Evolutionary conservation across 2,797 vertebrate genomes (phyloP).

Genomic region (Halcyon badia): DNA sequence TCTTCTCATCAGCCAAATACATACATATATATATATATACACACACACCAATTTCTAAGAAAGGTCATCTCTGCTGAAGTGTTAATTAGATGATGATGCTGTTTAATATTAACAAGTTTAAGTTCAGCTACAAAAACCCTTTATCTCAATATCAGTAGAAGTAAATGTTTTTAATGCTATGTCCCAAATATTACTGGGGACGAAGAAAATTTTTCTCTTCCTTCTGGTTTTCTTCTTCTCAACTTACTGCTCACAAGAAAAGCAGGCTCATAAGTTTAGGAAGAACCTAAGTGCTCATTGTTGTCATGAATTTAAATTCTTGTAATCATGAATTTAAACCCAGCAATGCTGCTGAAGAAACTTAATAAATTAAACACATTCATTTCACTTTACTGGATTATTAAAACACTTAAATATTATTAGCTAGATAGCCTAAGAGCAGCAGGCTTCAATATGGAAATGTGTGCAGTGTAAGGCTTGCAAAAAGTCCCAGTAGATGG

Average conservation of each 20-base stretch:
- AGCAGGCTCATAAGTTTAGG: background rate
- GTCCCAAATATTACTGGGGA: background rate
- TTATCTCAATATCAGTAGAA: background rate
- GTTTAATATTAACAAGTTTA: background rate
- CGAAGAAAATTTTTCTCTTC: background rate
- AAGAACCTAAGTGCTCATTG: background rate
- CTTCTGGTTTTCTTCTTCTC: background rate
- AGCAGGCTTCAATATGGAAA: background rate
- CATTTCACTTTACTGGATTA: background rate
- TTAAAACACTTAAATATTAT: constrained; percentile 55
- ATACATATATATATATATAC: background rate
- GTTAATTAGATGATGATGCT: background rate
- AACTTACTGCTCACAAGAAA: background rate
- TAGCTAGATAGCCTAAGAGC: constrained; percentile 6
- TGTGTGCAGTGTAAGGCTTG: background rate
- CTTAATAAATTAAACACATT: constrained; percentile 40
- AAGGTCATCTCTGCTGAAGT: background rate
- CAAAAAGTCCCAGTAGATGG: background rate
- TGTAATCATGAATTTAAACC: background rate
- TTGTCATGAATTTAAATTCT: constrained; percentile 18
- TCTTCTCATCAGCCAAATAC: background rate
- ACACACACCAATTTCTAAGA: background rate
- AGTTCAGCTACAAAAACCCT: background rate
- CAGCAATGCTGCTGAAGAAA: background rate
- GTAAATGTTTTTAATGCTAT: background rate